Conservation (phyloP, 1,140 invertebrate genomes). For the Globodera ellingtonae region DNA sequence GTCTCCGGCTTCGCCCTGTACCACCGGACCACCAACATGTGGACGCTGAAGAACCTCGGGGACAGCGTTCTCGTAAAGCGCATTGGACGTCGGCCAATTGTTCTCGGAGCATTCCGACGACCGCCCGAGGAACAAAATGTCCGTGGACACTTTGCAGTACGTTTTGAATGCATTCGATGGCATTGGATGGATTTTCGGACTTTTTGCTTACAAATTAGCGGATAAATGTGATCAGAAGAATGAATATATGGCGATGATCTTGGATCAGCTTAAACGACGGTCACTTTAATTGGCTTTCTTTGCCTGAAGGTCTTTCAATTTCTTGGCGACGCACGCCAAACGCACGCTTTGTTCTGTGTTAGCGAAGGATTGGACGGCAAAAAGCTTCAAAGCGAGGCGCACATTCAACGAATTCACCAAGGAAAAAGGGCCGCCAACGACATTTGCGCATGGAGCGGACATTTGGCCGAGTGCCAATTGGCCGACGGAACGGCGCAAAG, state of each 20-base stretch:
- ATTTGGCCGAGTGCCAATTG: conserved; percentile 61
- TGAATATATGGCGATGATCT: too few relatives aligned
- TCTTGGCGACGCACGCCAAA: conserved; percentile 47
- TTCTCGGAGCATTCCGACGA: conserved; percentile 60
- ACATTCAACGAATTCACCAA: conserved; percentile 55
- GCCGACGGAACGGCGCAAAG: conserved; percentile 22
- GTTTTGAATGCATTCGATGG: conserved; percentile 5
- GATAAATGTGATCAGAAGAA: too few relatives aligned
- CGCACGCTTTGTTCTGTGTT: conserved; percentile 51
- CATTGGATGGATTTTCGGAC: too few relatives aligned
- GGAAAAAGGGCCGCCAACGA: conserved; percentile 63
- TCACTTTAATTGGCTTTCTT: not conserved
- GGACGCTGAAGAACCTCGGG: conserved; percentile 63
- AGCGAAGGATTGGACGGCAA: conserved; percentile 41
- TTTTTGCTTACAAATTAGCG: too few relatives aligned
- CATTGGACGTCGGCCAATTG: conserved; percentile 55
- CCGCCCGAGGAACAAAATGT: conserved; percentile 58
- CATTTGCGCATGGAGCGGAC: conserved; percentile 61
- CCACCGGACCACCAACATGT: conserved; percentile 63
- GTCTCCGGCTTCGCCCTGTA: conserved; percentile 57
- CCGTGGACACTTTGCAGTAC: conserved; percentile 57
- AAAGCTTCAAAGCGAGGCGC: conserved; percentile 37
- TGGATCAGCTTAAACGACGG: too few relatives aligned
- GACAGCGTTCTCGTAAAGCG: conserved; percentile 57
- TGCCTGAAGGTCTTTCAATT: conserved; percentile 57